These are phyloP conservation scores for Montipora capitata DNA, from an alignment of 92 coral and sea anemone species.

Conservation along the genomic window DNA sequence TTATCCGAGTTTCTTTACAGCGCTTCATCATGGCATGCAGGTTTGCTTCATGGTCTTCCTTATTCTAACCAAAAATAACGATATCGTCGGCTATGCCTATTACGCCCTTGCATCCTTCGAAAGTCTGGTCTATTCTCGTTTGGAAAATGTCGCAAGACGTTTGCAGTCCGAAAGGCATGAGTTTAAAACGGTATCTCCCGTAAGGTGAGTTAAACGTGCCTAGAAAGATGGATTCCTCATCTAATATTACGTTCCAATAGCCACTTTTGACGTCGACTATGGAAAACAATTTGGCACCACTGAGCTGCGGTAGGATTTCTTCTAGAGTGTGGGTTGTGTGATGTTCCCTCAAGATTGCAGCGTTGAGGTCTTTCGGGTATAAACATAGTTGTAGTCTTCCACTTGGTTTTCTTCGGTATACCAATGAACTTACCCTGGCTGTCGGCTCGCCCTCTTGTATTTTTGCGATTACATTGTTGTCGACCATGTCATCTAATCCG, in stretches of 20 bases:
- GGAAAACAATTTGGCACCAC: background rate
- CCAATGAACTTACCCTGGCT: background rate
- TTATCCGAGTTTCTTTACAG: background rate
- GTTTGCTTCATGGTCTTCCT: too few species aligned
- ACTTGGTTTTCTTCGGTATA: background rate
- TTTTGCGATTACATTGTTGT: background rate
- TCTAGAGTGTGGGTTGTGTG: background rate
- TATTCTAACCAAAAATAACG: too few species aligned
- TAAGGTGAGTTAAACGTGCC: too few species aligned
- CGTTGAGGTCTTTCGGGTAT: background rate
- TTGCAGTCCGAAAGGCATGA: too few species aligned
- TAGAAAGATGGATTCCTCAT: too few species aligned
- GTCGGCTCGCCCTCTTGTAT: background rate
- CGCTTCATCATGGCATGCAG: too few species aligned
- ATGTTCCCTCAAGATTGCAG: background rate
- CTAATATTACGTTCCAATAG: too few species aligned
- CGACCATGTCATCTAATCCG: background rate
- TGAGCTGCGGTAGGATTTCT: background rate
- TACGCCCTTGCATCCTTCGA: too few species aligned
- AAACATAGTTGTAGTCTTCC: background rate
- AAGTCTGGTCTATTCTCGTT: too few species aligned
- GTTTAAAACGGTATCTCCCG: too few species aligned
- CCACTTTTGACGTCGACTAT: background rate
- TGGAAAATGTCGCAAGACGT: too few species aligned
- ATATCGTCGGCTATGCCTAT: too few species aligned